Percentiles rank a stretch among this genome's conserved stretches.
Conservation (phyloP, 2,797 vertebrate species). For the Tachyglossus aculeatus region DNA sequence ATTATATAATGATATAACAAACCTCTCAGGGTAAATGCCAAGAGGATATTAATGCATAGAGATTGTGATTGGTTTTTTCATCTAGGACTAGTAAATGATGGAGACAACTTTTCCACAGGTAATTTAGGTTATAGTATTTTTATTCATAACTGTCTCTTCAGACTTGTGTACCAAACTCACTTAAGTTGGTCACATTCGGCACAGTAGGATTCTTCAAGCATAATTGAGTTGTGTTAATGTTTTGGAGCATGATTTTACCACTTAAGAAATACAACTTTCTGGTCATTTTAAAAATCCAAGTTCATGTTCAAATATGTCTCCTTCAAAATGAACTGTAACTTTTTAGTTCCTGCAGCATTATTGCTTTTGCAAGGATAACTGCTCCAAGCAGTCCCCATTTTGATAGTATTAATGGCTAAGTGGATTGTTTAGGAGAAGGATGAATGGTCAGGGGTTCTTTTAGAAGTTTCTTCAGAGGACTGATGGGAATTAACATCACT, state of each 20-base stretch:
- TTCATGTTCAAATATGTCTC: constrained; percentile 18
- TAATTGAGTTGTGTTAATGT: constrained; percentile 64
- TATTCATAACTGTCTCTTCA: constrained; percentile 13
- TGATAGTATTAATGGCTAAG: too few species aligned
- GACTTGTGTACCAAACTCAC: constrained; percentile 19
- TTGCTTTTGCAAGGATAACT: too few species aligned
- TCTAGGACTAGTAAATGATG: constrained; percentile 4
- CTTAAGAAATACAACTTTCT: constrained; percentile 56
- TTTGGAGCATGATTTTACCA: constrained; percentile 44
- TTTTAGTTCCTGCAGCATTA: constrained; percentile 2
- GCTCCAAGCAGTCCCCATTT: too few species aligned
- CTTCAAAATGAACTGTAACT: constrained; percentile 26
- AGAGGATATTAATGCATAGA: background rate
- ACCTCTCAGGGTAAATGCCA: constrained; percentile 12
- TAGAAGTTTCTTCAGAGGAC: too few species aligned
- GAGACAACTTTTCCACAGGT: background rate
- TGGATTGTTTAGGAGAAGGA: too few species aligned
- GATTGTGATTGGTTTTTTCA: background rate
- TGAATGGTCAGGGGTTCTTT: too few species aligned
- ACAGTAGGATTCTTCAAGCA: constrained; percentile 47
- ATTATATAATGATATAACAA: too few species aligned
- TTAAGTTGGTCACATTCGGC: constrained; percentile 32
- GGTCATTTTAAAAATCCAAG: constrained; percentile 51
- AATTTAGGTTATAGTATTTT: constrained; percentile 24
- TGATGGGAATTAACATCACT: too few species aligned